Conservation (phyloP, 1,140 invertebrate genomes). For the Nasonia giraulti region DNA sequence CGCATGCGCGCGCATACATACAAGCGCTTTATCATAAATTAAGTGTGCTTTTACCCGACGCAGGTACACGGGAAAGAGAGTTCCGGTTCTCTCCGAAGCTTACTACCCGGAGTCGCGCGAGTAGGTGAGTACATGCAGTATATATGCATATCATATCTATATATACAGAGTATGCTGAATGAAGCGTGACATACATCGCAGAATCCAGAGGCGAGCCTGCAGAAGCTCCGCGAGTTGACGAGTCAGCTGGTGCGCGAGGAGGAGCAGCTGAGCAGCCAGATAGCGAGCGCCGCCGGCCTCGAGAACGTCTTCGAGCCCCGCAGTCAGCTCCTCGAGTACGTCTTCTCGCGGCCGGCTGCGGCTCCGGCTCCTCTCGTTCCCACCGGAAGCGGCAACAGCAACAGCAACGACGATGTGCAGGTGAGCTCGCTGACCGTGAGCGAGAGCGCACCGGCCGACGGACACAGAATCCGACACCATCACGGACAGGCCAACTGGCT, state of each 20-base stretch:
- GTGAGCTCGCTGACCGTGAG: constrained; percentile 63
- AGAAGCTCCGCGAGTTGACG: constrained; percentile 41
- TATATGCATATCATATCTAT: too few species aligned
- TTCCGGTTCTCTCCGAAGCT: too few species aligned
- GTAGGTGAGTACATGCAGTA: too few species aligned
- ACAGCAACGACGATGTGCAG: constrained; percentile 52
- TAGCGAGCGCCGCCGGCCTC: background rate
- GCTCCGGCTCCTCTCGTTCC: background rate
- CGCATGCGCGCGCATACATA: too few species aligned
- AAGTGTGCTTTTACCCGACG: too few species aligned
- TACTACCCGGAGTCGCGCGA: too few species aligned
- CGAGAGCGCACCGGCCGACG: constrained; percentile 51
- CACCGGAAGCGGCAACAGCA: background rate
- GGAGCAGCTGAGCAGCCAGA: background rate
- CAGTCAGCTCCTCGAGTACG: constrained; percentile 62
- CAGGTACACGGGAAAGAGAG: too few species aligned
- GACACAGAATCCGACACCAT: constrained; percentile 64
- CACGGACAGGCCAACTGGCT: constrained; percentile 58
- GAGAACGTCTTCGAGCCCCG: constrained; percentile 62
- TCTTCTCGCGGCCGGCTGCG: constrained; percentile 53
- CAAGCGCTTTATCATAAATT: too few species aligned
- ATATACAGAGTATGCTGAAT: too few species aligned
- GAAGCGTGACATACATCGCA: too few species aligned
- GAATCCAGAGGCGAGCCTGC: too few species aligned
- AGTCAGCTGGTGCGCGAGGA: constrained; percentile 31